Evolutionary conservation across 2,113 vertebrate genomes (phyloP).

Genomic region (Cricetomys ansorgei): DNA sequence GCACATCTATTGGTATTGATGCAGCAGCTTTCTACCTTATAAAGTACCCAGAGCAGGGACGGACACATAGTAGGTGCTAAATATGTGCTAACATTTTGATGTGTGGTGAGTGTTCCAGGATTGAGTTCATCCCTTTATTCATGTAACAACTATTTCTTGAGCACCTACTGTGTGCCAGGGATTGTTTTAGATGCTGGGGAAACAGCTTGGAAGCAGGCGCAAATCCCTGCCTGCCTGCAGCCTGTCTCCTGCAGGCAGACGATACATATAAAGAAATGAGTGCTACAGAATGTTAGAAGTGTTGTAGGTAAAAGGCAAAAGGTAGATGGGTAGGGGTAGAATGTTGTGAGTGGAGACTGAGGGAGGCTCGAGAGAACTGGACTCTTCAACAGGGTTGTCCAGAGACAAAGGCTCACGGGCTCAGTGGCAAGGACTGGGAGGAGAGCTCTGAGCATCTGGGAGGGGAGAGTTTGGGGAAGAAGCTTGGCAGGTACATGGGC

Average conservation of each 20-base stretch:
- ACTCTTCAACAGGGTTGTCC: too few species aligned
- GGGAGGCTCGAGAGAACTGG: rapidly evolving
- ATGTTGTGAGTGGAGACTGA: rapidly evolving
- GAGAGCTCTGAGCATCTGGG: rapidly evolving
- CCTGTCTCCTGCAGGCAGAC: neutral
- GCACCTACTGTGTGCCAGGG: neutral
- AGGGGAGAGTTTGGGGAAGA: too few species aligned
- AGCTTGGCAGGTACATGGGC: too few species aligned
- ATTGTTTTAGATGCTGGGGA: neutral
- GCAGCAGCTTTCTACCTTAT: neutral
- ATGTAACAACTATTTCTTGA: neutral
- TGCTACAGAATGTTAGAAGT: neutral
- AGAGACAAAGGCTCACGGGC: neutral
- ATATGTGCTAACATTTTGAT: neutral
- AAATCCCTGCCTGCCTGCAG: rapidly evolving
- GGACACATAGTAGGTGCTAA: conserved; percentile 10
- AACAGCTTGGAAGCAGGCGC: too few species aligned
- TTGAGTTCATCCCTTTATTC: neutral
- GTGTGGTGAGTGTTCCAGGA: neutral
- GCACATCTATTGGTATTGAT: neutral
- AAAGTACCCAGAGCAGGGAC: neutral
- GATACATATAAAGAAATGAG: rapidly evolving
- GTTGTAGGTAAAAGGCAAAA: rapidly evolving
- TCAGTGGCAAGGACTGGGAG: too few species aligned
- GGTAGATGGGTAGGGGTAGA: neutral